These are phyloP conservation scores for Polypedilum vanderplanki DNA, from an alignment of 1,140 invertebrate genomes.

Conservation along the genomic window DNA sequence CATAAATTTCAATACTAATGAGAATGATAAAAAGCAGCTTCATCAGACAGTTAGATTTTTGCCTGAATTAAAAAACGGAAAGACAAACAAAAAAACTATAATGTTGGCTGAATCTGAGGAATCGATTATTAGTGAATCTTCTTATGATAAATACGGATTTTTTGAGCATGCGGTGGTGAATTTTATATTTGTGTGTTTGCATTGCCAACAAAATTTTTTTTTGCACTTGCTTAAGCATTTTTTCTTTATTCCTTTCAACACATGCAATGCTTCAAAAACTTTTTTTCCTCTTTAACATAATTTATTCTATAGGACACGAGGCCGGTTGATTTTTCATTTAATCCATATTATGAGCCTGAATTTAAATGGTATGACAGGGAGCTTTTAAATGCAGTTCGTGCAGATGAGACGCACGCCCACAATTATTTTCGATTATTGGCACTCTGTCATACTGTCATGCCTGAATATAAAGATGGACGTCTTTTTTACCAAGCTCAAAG, in stretches of 20 bases:
- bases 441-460: slow-evolving; percentile 97
- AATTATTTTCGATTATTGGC: slow-evolving; percentile 85
- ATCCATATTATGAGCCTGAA: slow-evolving; percentile 81
- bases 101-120: neutral
- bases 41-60: slow-evolving; percentile 22
- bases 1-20: neutral
- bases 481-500: slow-evolving; percentile 77
- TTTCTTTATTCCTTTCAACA: slow-evolving; percentile 29
- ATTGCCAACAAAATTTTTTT: neutral
- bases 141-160: neutral
- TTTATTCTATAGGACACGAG: slow-evolving; percentile 56
- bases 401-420: slow-evolving; percentile 64
- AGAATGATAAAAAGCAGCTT: neutral
- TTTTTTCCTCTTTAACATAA: slow-evolving; percentile 29
- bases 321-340: slow-evolving; percentile 87
- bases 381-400: slow-evolving; percentile 75
- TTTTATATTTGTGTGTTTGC: neutral
- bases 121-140: slow-evolving; percentile 18
- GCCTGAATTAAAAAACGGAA: neutral
- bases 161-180: slow-evolving; percentile 8
- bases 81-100: neutral
- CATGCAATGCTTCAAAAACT: neutral
- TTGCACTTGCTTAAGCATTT: neutral
- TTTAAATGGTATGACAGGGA: slow-evolving; percentile 92
- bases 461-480: slow-evolving; percentile 77